Evolutionary conservation across 2,888 invertebrate genomes (phyloP), one percentile per base, ranked within the genome.

Genomic region (Drosophila fungiperda): DNA sequence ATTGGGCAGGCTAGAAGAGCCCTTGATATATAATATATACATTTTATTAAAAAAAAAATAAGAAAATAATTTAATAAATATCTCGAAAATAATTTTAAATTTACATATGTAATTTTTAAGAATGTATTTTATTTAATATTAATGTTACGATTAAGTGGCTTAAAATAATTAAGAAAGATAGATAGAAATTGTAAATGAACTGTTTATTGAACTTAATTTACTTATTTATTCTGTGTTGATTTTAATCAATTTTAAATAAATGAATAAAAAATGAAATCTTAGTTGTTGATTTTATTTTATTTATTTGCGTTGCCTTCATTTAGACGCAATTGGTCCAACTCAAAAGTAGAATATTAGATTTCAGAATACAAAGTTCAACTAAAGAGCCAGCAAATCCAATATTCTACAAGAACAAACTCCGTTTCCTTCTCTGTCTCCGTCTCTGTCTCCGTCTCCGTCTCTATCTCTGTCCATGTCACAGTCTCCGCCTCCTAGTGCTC

Each of bases 331-430:
- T 72, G 77, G 61, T 62, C 53, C 61, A 62, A 35, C 61, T 65
- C 35, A 50, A 53, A 48, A 12, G 36, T 8, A 4, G 20, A 61
- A 57, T 77, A 52, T 35, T 53, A 32, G 58, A 23, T 55, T 59
- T 42, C 49, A 40, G 62, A 66, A 50, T 57, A 74, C 50, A 66
- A 45, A 15, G 49, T 23, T 38, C 9, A 57, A 61, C 74, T 74
- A 66, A 77, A 58, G 54, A 72, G 55, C 35, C 77, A 48, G 65
- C 65, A 80, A 78, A 78, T 80, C 78, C 72, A 80, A 76, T 80
- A 76, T 80, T 63, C 63, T 42, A 57, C 20, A 36, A 29, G 36
- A 23, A 55, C 35, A 50, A 32, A 1, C n/a, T 5, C 32, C 20
- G 32, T 36, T n/a, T 26, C 20, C 17, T 29, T 7, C 42, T 17